Conservation (phyloP, 2,113 vertebrate genomes). For the Noturus placidus region DNA sequence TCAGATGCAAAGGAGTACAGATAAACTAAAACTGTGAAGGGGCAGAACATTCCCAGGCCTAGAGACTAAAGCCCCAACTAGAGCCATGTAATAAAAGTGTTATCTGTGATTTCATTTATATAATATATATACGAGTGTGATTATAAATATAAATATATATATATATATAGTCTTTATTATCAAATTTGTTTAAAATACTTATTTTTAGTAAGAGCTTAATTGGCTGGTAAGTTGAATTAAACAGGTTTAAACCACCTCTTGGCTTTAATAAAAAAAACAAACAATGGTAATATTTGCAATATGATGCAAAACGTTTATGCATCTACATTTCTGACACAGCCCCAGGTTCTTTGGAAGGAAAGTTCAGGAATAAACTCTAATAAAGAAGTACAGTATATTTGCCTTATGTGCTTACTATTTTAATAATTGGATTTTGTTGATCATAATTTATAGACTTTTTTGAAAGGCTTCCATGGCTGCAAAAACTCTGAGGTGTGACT, state of each 20-base stretch:
- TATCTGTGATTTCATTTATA: not conserved
- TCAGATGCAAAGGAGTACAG: not conserved
- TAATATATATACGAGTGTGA: no score
- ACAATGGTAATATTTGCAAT: not conserved
- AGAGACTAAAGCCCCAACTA: not conserved
- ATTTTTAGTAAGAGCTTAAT: not conserved
- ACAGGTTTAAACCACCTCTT: no score
- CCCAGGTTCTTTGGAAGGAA: not conserved
- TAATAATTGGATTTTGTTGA: not conserved
- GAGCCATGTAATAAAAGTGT: not conserved
- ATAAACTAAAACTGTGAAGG: no score
- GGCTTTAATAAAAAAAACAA: not conserved
- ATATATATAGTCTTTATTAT: no score
- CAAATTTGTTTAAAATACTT: not conserved
- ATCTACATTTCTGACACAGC: not conserved
- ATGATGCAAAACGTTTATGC: not conserved
- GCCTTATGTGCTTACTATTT: not conserved
- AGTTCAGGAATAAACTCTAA: not conserved
- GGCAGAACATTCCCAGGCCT: not conserved
- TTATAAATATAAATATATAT: no score
- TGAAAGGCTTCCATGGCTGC: not conserved
- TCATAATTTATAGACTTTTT: not conserved
- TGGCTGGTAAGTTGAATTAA: not conserved
- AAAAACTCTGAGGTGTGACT: not conserved
- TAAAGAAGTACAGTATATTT: not conserved